Percentiles rank a stretch among this genome's conserved stretches.
These are phyloP conservation scores for Microctenopoma steveboyesi DNA, from an alignment of 2,797 vertebrate genomes.

Conservation along the genomic window DNA sequence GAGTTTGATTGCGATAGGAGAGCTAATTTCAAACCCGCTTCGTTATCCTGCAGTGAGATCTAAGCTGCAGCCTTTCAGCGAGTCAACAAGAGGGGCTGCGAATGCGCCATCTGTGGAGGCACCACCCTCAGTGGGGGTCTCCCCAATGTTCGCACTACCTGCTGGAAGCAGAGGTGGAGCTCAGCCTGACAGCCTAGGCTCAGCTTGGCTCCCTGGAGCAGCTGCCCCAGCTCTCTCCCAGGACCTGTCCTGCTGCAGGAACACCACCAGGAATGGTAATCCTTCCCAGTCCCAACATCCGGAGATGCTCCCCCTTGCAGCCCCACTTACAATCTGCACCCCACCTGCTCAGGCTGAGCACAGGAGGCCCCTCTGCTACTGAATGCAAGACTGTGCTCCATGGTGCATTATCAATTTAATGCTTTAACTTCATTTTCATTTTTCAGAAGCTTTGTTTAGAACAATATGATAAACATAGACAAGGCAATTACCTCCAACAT, in stretches of 20 bases:
- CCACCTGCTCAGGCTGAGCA: constrained; percentile 74
- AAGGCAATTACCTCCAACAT: constrained; percentile 77
- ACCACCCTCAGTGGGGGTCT: constrained; percentile 62
- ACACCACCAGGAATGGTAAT: constrained; percentile 78
- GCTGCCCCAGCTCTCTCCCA: constrained; percentile 75
- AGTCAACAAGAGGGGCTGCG: constrained; percentile 56
- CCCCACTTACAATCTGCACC: constrained; percentile 68
- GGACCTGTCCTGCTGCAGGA: constrained; percentile 75
- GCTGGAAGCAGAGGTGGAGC: constrained; percentile 80
- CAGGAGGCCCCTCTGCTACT: constrained; percentile 52
- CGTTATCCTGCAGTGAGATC: constrained; percentile 49
- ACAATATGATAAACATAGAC: constrained; percentile 73
- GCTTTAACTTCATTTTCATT: constrained; percentile 68
- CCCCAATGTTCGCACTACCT: constrained; percentile 69
- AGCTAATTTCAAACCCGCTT: constrained; percentile 42
- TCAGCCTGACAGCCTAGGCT: constrained; percentile 77
- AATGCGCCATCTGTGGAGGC: constrained; percentile 77
- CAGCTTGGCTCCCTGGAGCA: constrained; percentile 76
- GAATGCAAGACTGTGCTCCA: constrained; percentile 43
- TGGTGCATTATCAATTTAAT: constrained; percentile 64
- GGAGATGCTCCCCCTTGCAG: constrained; percentile 62
- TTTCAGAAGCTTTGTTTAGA: constrained; percentile 65
- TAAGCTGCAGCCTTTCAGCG: constrained; percentile 43
- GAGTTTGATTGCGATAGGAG: constrained; percentile 37
- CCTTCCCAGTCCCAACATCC: constrained; percentile 73